phyloP scores from a whole-genome alignment of 2,888 invertebrate species.

The Diaprepes abbreviatus region DNA sequence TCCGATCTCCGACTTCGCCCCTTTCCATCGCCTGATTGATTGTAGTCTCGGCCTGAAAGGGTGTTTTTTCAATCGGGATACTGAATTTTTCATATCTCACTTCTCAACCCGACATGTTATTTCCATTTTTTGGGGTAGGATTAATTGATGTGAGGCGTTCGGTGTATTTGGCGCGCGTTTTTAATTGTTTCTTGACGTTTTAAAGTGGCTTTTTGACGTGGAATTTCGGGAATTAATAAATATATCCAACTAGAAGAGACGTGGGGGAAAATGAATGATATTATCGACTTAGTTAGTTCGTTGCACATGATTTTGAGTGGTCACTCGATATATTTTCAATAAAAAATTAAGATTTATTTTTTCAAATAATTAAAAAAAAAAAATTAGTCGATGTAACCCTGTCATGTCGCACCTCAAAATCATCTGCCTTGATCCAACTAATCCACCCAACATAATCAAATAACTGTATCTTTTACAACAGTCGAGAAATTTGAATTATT shows the following conservation, averaged over 20 bases:
- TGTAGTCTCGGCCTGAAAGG: constrained; percentile 42
- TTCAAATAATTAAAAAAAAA: too few relatives aligned
- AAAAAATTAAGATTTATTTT: too few relatives aligned
- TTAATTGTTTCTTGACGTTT: constrained; percentile 37
- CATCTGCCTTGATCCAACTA: too few relatives aligned
- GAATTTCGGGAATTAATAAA: constrained; percentile 7
- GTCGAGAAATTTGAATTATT: too few relatives aligned
- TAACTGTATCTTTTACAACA: too few relatives aligned
- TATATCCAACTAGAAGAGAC: not conserved
- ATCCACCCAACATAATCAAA: too few relatives aligned
- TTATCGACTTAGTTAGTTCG: not conserved
- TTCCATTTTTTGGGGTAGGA: constrained; percentile 45
- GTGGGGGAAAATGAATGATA: not conserved
- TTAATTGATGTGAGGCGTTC: constrained; percentile 36
- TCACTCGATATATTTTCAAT: too few relatives aligned
- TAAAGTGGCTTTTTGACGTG: constrained; percentile 29
- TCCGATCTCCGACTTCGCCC: constrained; percentile 48
- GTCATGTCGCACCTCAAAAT: too few relatives aligned
- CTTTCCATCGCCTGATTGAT: constrained; percentile 45
- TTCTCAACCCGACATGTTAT: constrained; percentile 42
- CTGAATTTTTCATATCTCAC: constrained; percentile 48
- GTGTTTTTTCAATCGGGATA: constrained; percentile 46
- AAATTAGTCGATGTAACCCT: too few relatives aligned
- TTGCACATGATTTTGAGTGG: too few relatives aligned
- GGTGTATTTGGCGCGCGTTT: constrained; percentile 21